Conservation (phyloP, 2,797 vertebrate species). For the Bucorvus abyssinicus region DNA sequence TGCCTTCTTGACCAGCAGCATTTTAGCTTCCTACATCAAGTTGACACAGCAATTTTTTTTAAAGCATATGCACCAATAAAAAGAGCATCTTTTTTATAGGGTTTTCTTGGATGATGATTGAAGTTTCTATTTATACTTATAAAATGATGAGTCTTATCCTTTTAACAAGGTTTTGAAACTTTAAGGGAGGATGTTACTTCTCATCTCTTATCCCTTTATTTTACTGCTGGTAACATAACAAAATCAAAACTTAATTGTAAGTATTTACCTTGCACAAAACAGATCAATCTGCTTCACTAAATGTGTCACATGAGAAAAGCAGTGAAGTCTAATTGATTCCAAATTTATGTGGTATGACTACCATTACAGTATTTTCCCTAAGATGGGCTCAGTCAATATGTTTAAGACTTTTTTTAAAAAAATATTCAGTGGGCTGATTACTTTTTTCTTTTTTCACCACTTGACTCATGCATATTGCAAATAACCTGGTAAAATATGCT, state of each 20-base stretch:
- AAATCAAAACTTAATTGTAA: conserved; percentile 70
- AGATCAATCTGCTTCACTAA: conserved; percentile 75
- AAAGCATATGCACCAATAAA: neutral
- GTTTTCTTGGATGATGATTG: neutral
- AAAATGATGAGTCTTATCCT: neutral
- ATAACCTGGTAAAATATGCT: neutral
- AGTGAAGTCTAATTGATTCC: conserved; percentile 70
- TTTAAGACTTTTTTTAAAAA: conserved; percentile 8
- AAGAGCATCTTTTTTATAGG: neutral
- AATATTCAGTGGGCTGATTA: conserved; percentile 25
- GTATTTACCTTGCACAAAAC: conserved; percentile 66
- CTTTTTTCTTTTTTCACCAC: neutral
- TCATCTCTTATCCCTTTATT: conserved; percentile 31
- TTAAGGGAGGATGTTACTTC: neutral
- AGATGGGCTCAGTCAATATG: conserved; percentile 46
- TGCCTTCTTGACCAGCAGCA: neutral
- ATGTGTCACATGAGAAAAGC: conserved; percentile 68
- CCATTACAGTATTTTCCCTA: conserved; percentile 41
- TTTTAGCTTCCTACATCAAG: neutral
- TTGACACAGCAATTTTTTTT: neutral
- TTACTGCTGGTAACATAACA: conserved; percentile 60
- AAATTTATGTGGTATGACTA: conserved; percentile 53
- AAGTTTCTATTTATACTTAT: neutral
- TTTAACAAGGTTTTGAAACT: neutral
- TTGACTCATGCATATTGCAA: conserved; percentile 34